Base-by-base conservation (phyloP, 2,888 invertebrate genomes). In the Iselma pallidipennis region DNA sequence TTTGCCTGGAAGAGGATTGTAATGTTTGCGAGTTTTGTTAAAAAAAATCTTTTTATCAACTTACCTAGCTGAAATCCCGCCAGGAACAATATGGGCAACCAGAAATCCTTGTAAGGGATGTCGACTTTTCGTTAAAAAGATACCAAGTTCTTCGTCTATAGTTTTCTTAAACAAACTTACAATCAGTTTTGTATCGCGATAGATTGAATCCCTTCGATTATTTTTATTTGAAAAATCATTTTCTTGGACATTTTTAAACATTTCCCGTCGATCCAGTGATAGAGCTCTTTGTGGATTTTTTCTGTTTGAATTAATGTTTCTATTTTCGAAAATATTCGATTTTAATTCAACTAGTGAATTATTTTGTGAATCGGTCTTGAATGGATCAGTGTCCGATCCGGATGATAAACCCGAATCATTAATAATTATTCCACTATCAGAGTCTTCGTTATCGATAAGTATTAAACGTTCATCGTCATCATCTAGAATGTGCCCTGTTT, bases 371-470 rank as follows among this genome's bases (percentile, higher is more conserved):
- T 19, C 37, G 3, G 53, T 12, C 16, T 33, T 50, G 21, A 51
- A 51, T 16, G 53, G 48, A 31, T 53, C 53, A 33, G n/a, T 48
- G n/a, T 81, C 69, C 81, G 80, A 67, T 82, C 83, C 76, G 82
- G 79, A 70, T 59, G 88, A 89, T 53, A 87, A 88, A 7, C 88
- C 87, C 1, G 90, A 90, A 76, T 89, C 89, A 74, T 89, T 90
- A 71, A 90, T 89, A 76, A 90, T 83, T 71, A 91, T 91, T 37
- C 91, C 91, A 26, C 90, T 90, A 78, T 91, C 91, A 61, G 88
- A 88, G 80, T 91, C 91, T 75, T 90, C 89, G 69, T 85, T 85
- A 71, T 87, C 88, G 71, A 87, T 85, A 71, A 86, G 82, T 55
- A 85, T 80, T 55, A 85, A 81, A 71, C 85, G 85, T 76, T 86